These are phyloP conservation scores for Holothuria leucospilota DNA, from an alignment of 53 echinoderm and acorn worm genomes.

Conservation along the genomic window DNA sequence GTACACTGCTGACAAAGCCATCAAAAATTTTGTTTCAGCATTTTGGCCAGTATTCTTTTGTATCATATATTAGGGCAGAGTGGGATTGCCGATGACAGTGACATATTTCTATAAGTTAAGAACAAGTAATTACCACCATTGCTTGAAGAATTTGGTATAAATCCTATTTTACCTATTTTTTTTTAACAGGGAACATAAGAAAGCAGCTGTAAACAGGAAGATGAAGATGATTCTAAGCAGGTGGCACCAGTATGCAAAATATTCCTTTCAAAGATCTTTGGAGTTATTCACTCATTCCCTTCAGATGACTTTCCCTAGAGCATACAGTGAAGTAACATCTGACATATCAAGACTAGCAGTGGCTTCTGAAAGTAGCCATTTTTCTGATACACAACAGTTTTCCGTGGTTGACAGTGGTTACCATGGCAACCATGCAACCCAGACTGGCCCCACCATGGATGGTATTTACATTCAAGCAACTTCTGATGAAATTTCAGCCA, in stretches of 20 bases:
- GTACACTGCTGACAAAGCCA: no score
- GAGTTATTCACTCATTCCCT: not conserved
- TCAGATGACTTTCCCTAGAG: not conserved
- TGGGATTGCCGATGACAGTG: no score
- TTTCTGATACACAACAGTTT: not conserved
- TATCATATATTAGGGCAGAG: no score
- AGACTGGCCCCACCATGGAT: not conserved
- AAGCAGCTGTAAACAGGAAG: not conserved
- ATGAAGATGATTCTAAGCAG: not conserved
- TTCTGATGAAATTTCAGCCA: not conserved
- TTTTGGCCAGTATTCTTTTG: no score
- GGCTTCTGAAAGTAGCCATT: not conserved
- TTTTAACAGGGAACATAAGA: conserved; percentile 7
- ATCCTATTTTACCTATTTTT: not conserved
- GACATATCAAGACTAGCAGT: not conserved
- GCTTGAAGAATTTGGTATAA: not conserved
- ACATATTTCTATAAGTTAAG: no score
- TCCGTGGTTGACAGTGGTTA: conserved; percentile 67
- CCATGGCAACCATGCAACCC: conserved; percentile 41
- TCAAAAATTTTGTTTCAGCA: no score
- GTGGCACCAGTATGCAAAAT: conserved; percentile 7
- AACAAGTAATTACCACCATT: no score
- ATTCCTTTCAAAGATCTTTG: not conserved
- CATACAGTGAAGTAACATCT: not conserved
- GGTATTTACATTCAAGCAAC: not conserved